These are phyloP conservation scores for Coelogynopora nodosa DNA, from an alignment of 2,888 invertebrate genomes.

Conservation along the genomic window DNA sequence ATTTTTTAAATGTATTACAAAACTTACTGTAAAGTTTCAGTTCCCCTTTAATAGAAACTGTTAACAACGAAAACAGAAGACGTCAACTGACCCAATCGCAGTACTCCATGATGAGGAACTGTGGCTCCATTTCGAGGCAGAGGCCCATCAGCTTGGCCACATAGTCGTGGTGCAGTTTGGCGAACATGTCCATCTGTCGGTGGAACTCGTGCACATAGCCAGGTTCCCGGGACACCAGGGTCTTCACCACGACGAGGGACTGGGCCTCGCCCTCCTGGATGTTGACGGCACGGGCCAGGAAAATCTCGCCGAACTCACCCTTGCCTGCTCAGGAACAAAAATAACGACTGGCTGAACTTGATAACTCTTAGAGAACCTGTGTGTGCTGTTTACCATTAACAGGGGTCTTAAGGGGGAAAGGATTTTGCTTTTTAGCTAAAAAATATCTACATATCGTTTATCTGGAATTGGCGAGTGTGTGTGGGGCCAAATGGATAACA, in stretches of 20 bases:
- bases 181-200: slow-evolving; percentile 79
- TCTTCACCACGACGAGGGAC: slow-evolving; percentile 60
- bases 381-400: too few species aligned
- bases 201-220: slow-evolving; percentile 70
- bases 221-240: slow-evolving; percentile 56
- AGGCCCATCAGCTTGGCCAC: slow-evolving; percentile 75
- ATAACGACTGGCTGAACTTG: too few species aligned
- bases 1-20: too few species aligned
- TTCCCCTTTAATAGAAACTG: too few species aligned
- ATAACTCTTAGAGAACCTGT: too few species aligned
- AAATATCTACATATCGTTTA: too few species aligned
- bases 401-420: too few species aligned
- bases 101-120: slow-evolving; percentile 81
- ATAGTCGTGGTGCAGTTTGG: slow-evolving; percentile 75
- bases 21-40: too few species aligned
- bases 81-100: slow-evolving; percentile 77
- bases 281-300: slow-evolving; percentile 69
- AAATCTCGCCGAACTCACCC: slow-evolving; percentile 86
- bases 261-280: slow-evolving; percentile 60
- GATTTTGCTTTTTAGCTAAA: too few species aligned
- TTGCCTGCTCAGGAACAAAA: slow-evolving; percentile 67
- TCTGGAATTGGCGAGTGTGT: too few species aligned
- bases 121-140: slow-evolving; percentile 73
- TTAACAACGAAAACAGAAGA: too few species aligned
- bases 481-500: too few species aligned